Evolutionary conservation across 2,888 invertebrate species (phyloP), one percentile per base, ranked within the genome.

Genomic region (Nomada goodeniana): DNA sequence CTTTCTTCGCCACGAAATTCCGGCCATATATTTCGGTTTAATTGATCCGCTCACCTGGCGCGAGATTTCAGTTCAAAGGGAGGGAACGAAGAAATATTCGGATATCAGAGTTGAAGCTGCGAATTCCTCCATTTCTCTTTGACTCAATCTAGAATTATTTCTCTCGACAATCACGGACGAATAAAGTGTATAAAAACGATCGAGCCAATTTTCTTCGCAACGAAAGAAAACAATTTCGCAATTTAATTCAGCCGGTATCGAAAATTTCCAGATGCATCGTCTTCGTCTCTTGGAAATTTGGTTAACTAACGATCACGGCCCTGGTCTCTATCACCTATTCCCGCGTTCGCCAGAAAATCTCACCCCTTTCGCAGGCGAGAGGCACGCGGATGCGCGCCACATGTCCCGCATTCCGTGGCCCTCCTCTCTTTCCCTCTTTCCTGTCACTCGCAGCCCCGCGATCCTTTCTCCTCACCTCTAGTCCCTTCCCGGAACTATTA

Each of bases 321-420:
- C 55, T 61, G 73, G 52, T 0, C 26, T 50, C 70, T 60, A 29
- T 64, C 83, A 83, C 74, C 82, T 86, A 74, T 82, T 53, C 74
- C 68, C 26, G 36, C 69, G 80, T 80, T 86, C 70, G 70, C 20
- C 75, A 79, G 81, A 82, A 86, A 87, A 81, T 87, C 81, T 68
- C 84, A 61, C 68, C 74, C 73, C 71, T 69, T 77, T 73, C 78
- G 85, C 80, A 82, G 74, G 29, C 74, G 50, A 29, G 60, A 60
- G 68, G 59, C 84, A 88, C 84, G 84, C 91, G 92, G 90, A 92
- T 92, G 92, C 89, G 86, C 88, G 87, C 89, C 93, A 92, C 91
- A 91, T 93, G 92, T 92, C 90, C 87, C 86, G 88, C 92, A 91
- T 91, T 91, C 91, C 89, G 75, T 80, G 63, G 26, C 50, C 44